These are phyloP conservation scores for Hemicordylus capensis DNA, from an alignment of 2,113 vertebrate species.

Conservation along the genomic window DNA sequence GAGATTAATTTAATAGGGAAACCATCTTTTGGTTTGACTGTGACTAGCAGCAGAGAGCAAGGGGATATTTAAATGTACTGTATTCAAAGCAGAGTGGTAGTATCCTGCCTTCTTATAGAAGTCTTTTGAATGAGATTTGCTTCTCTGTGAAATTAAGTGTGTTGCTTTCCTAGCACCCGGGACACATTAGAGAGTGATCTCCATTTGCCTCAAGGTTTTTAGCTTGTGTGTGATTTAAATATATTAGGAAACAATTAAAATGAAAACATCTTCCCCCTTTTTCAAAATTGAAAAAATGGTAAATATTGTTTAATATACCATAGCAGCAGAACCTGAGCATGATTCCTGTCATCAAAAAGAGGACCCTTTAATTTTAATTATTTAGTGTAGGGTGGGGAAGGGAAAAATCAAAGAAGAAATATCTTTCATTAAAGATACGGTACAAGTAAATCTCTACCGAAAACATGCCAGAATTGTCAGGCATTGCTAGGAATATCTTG, in stretches of 20 bases:
- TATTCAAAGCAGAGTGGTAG: constrained; percentile 44
- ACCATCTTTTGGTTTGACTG: constrained; percentile 11
- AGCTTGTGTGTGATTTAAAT: constrained; percentile 46
- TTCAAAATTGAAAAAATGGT: constrained; percentile 1
- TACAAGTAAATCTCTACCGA: constrained; percentile 58
- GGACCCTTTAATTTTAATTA: constrained; percentile 33
- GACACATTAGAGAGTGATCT: constrained; percentile 60
- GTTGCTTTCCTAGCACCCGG: constrained; percentile 49
- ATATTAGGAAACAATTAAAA: constrained; percentile 59
- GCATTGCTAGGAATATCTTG: constrained; percentile 69
- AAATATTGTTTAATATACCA: constrained; percentile 6
- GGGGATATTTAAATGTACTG: constrained; percentile 48
- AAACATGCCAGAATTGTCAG: constrained; percentile 63
- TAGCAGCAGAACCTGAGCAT: not conserved
- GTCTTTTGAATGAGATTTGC: constrained; percentile 62
- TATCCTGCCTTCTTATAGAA: constrained; percentile 41
- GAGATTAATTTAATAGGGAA: constrained; percentile 3
- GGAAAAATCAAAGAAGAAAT: constrained; percentile 45
- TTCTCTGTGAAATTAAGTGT: constrained; percentile 64
- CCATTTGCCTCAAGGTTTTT: constrained; percentile 56
- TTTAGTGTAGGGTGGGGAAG: constrained; percentile 19
- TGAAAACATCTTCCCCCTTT: constrained; percentile 5
- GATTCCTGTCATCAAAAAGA: not conserved
- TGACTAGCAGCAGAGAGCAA: constrained; percentile 36
- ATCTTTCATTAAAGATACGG: constrained; percentile 46